phyloP scores from a whole-genome alignment of 1,140 invertebrate species.

The Microplitis mediator region DNA sequence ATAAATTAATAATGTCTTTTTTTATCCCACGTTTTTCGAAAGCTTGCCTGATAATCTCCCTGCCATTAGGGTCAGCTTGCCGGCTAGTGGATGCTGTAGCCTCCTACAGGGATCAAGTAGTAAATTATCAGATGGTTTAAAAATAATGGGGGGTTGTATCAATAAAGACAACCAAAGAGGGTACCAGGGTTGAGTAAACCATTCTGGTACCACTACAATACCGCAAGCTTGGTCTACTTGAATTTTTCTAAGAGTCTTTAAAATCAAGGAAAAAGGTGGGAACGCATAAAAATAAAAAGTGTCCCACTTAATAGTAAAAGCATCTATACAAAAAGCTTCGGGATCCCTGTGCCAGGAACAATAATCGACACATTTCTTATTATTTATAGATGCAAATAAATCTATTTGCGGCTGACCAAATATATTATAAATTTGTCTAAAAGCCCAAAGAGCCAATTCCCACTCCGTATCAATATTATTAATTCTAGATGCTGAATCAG shows the following conservation, averaged over 20 bases:
- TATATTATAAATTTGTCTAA: slow-evolving; percentile 1
- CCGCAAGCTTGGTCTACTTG: slow-evolving; percentile 26
- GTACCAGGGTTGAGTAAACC: slow-evolving; percentile 34
- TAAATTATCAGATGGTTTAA: not conserved
- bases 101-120: not conserved
- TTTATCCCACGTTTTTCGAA: not conserved
- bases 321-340: slow-evolving; percentile 22
- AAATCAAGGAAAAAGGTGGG: slow-evolving; percentile 31
- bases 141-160: slow-evolving; percentile 16
- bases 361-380: slow-evolving; percentile 37
- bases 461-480: slow-evolving; percentile 20
- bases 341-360: slow-evolving; percentile 41
- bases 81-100: slow-evolving; percentile 2
- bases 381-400: slow-evolving; percentile 38
- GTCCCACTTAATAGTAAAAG: slow-evolving; percentile 26
- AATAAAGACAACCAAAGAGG: slow-evolving; percentile 27
- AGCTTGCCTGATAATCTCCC: slow-evolving; percentile 17
- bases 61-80: not conserved
- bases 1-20: not conserved
- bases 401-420: slow-evolving; percentile 33
- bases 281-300: slow-evolving; percentile 30
- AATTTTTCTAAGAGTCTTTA: slow-evolving; percentile 29
- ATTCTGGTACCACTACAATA: slow-evolving; percentile 39
- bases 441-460: slow-evolving; percentile 14
- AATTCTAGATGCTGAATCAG: slow-evolving; percentile 2